Evolutionary conservation across 1,140 invertebrate species (phyloP), one percentile per base, ranked within the genome.

Genomic region (Nasonia vitripennis): DNA sequence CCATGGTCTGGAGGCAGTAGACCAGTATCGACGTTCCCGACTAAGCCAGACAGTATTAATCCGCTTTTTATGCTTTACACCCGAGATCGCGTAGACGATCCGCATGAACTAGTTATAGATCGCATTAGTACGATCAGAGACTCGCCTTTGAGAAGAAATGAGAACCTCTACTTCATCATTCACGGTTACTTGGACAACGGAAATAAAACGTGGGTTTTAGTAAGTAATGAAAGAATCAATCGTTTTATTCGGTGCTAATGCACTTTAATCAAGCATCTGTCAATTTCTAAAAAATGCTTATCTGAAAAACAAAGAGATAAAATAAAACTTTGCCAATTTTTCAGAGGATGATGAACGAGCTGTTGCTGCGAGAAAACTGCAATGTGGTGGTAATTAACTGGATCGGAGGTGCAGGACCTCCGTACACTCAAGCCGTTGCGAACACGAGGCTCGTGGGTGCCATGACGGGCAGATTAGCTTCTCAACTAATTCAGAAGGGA

Each of bases 161-260:
- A 94, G 23, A 95, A 95, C 37, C 94, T 96, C 67, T 98, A 96
- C 89, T 94, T 98, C 84, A 95, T 98, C 51, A 95, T 96, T 12
- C 98, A 98, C 89, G 98, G 98, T 10, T 98, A 97, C 89, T 92
- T 98, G 51, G 97, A 98, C 89, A 95, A 96, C 71, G 97, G 97
- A 6, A 94, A 96, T 85, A 96, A 96, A 87, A 92, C 94, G 48
- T 98, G 97, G 97, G 96, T 97, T 75, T 14, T 91, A 87, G 93
- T 93, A 37, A 91, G 89, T 90, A 86, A n/a, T 31, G 14, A 31
- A 70, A 83, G 1, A 48, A 81, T 37, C 34, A 5, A 37, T 37
- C 5, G 0, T 37, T 37, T 37, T 37, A 37, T 37, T 37, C 5
- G 2, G 5, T 37, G 34, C 34, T 37, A 37, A 37, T 37, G 34